phyloP scores from a whole-genome alignment of 2,888 invertebrate genomes.

The Melanchra persicariae region DNA sequence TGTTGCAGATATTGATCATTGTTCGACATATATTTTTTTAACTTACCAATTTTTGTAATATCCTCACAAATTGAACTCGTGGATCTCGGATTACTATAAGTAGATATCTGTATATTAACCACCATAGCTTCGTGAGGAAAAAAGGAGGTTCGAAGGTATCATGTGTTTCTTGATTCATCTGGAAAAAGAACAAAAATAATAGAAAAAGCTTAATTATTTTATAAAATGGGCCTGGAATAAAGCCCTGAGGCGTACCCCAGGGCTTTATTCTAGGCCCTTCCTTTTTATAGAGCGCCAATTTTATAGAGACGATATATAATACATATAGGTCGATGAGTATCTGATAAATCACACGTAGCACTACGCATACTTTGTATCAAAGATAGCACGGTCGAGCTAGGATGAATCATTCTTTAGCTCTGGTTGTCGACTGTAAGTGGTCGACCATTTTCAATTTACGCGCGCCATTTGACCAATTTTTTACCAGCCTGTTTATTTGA shows the following conservation, averaged over 20 bases:
- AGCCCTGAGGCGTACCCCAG: neutral
- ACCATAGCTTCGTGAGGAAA: slow-evolving; percentile 94
- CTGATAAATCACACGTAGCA: neutral
- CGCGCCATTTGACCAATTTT: neutral
- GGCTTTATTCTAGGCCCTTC: too few species aligned
- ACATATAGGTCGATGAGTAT: too few species aligned
- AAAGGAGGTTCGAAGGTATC: slow-evolving; percentile 90
- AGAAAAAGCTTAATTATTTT: neutral
- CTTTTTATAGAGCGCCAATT: too few species aligned
- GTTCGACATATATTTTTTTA: neutral
- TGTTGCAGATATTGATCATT: neutral
- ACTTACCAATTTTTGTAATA: slow-evolving; percentile 96
- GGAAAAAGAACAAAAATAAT: neutral
- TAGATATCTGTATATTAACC: slow-evolving; percentile 94
- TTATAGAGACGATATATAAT: too few species aligned
- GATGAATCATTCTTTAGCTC: slow-evolving; percentile 14
- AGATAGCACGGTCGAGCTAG: neutral
- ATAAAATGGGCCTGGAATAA: neutral
- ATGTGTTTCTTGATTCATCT: slow-evolving; percentile 51
- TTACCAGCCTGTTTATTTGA: neutral
- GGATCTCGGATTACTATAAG: slow-evolving; percentile 95
- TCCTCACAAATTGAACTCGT: slow-evolving; percentile 93
- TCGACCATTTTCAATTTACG: slow-evolving; percentile 3
- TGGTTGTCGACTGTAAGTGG: neutral
- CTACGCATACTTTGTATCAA: neutral